Evolutionary conservation across 92 coral and sea anemone genomes (phyloP), one percentile per base, ranked within the genome.

Genomic region (Epizoanthus illoricatus): DNA sequence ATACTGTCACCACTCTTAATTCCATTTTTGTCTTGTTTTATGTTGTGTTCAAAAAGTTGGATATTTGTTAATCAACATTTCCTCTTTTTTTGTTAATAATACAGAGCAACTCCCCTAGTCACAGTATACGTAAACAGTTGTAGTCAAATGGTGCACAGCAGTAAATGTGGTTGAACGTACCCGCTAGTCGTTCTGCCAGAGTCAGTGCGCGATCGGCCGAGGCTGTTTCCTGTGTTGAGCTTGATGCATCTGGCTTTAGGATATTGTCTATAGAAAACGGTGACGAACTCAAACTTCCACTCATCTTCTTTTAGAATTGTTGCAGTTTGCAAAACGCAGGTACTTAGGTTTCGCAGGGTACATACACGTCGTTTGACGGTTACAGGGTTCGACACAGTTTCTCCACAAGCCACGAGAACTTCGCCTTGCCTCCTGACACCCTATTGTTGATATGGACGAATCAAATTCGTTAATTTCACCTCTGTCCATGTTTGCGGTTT

Each of bases 221-320:
- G 45, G 96, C 92, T 43, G 85, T 57, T 59, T 93, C 97, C 55
- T 85, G 87, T 54, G 98, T 52, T 17, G 88, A 45, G 28, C 90
- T 91, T 49, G 98, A 87, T 47, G 90, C 87, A 80, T 94, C 98
- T 72, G 98, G 99, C 75, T 95, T 93, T 59, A 96, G 87, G 59
- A 96, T 93, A 88, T 96, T 96, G 71, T 96, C 99, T 41, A 96
- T 96, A 45, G 98, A 91, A 74, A 96, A 96, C 42, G 99, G 91
- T 52, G 98, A 90, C 40, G 92, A 86, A 7, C 91, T 92, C 62
- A 90, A 33, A 72, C 86, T 90, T 39, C 92, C 79, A 66, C 91
- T 87, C 97, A 93, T 93, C 65, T 68, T 73, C 72, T 78, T 63
- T 62, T 56, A 42, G 33, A n/a, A 41, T 43, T 10, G 36, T 40